Evolutionary conservation across 2,797 vertebrate species (phyloP).

Genomic region (Pseudomugil tenellus): DNA sequence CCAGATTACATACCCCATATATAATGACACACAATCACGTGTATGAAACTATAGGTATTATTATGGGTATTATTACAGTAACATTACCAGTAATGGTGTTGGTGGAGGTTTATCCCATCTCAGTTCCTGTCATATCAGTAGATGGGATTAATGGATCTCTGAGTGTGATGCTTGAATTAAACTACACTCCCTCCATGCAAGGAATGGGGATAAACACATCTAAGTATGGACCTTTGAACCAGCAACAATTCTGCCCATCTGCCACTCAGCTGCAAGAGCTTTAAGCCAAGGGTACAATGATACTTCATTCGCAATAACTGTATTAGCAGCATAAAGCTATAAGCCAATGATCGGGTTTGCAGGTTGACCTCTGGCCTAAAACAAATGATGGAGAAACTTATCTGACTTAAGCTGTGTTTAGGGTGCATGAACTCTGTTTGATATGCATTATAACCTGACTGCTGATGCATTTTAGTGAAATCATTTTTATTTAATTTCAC

Average conservation of each 20-base stretch:
- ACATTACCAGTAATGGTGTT: conserved; percentile 65
- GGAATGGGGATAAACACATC: conserved; percentile 69
- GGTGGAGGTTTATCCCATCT: conserved; percentile 69
- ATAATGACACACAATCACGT: conserved; percentile 15
- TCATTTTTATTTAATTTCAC: not conserved
- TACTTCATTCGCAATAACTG: conserved; percentile 31
- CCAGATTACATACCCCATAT: conserved; percentile 69
- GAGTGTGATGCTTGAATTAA: conserved; percentile 74
- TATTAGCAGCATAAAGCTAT: conserved; percentile 19
- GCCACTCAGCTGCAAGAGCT: conserved; percentile 59
- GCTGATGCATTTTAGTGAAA: not conserved
- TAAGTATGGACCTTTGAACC: conserved; percentile 59
- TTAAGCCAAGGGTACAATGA: conserved; percentile 38
- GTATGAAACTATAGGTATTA: conserved; percentile 61
- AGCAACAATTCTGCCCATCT: conserved; percentile 66
- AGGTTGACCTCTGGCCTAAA: conserved; percentile 36
- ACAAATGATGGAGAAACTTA: conserved; percentile 22
- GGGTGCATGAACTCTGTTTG: not conserved
- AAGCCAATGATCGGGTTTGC: conserved; percentile 28
- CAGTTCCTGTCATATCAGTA: conserved; percentile 72
- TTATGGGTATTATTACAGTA: conserved; percentile 64
- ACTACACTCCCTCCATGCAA: conserved; percentile 54
- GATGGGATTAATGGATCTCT: conserved; percentile 76
- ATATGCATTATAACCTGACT: not conserved
- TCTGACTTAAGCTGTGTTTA: not conserved